phyloP scores from a whole-genome alignment of 2,113 vertebrate genomes.

The Peromyscus maniculatus region DNA sequence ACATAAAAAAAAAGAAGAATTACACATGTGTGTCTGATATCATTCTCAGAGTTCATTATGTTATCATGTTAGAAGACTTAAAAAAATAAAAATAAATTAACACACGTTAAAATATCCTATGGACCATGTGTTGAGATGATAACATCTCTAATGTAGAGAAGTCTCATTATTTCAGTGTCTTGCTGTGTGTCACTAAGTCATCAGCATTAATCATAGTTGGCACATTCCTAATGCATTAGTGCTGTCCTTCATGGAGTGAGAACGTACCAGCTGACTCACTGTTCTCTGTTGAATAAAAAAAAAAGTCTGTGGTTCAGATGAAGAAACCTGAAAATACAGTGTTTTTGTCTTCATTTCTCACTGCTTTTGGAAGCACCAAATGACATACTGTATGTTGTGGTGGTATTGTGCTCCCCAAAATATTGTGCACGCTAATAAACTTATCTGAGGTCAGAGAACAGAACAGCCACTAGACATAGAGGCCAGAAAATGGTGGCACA shows the following conservation, averaged over 20 bases:
- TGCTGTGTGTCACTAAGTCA: slow-evolving; percentile 72
- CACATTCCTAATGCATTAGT: slow-evolving; percentile 76
- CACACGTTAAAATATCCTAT: slow-evolving; percentile 10
- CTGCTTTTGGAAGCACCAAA: neutral
- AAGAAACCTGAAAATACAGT: slow-evolving; percentile 58
- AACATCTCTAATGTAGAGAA: slow-evolving; percentile 66
- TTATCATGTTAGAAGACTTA: slow-evolving; percentile 39
- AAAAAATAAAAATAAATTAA: slow-evolving; percentile 50
- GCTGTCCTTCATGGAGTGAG: slow-evolving; percentile 73
- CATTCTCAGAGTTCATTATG: slow-evolving; percentile 26
- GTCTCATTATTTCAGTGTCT: slow-evolving; percentile 77
- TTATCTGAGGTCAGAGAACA: too few species aligned
- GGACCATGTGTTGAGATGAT: slow-evolving; percentile 51
- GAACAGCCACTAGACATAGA: too few species aligned
- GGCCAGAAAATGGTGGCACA: too few species aligned
- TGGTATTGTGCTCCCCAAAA: too few species aligned
- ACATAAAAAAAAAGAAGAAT: slow-evolving; percentile 10
- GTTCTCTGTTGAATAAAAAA: slow-evolving; percentile 37
- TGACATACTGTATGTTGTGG: neutral
- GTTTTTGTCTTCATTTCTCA: slow-evolving; percentile 63
- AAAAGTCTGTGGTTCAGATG: slow-evolving; percentile 47
- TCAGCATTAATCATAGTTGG: slow-evolving; percentile 81
- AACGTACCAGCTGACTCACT: slow-evolving; percentile 53
- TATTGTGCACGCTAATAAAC: too few species aligned
- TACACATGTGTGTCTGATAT: neutral